A percentile compares a stretch with the other conserved stretches of the same genome.
phyloP scores from a whole-genome alignment of 2,113 vertebrate genomes.

The Eudyptes chrysolophus region DNA sequence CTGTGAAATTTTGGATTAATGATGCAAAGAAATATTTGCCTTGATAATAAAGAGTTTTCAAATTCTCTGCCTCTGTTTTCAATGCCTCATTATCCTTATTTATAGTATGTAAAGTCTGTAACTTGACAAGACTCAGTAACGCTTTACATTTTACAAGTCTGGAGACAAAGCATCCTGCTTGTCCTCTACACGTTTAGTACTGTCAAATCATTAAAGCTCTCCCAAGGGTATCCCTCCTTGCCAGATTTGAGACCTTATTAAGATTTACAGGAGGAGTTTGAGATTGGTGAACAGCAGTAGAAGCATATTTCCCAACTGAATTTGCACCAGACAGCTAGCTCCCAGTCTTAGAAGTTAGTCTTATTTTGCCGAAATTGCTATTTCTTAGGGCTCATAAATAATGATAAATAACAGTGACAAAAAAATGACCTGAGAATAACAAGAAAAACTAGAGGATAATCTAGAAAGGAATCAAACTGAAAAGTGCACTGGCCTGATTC shows the following conservation, averaged over 20 bases:
- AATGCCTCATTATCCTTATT: constrained; percentile 26
- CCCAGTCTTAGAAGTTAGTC: background rate
- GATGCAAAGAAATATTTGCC: background rate
- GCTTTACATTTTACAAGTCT: constrained; percentile 10
- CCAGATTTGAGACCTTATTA: constrained; percentile 37
- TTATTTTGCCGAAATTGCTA: constrained; percentile 37
- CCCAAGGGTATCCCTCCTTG: constrained; percentile 2
- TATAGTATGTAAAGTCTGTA: background rate
- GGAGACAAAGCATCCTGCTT: constrained; percentile 27
- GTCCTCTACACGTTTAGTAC: constrained; percentile 23
- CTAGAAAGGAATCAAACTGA: background rate
- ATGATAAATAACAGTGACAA: constrained; percentile 9
- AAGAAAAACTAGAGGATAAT: background rate
- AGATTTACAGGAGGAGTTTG: constrained; percentile 36
- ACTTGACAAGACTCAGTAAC: background rate
- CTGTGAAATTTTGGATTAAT: background rate
- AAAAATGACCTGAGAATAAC: constrained; percentile 16
- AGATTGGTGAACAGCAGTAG: background rate
- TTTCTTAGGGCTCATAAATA: constrained; percentile 29
- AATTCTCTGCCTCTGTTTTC: background rate
- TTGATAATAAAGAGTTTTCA: background rate
- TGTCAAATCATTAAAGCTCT: constrained; percentile 40
- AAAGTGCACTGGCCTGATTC: background rate
- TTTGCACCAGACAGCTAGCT: constrained; percentile 14
- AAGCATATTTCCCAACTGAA: constrained; percentile 8